phyloP scores from a whole-genome alignment of 2,888 invertebrate species.

The Eupithecia pulchellata region DNA sequence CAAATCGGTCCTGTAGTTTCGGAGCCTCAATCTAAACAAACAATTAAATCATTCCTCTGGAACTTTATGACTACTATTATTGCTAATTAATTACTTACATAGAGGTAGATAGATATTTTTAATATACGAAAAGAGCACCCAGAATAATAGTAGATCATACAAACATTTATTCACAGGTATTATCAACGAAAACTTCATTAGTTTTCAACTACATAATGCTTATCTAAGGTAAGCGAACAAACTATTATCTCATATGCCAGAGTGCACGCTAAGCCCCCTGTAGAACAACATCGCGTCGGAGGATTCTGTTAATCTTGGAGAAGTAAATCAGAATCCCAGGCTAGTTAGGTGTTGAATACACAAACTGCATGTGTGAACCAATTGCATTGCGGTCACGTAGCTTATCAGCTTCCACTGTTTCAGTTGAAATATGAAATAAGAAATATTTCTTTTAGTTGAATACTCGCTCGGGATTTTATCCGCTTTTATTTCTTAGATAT shows the following conservation, averaged over 20 bases:
- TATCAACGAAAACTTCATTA: not conserved
- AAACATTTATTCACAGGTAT: no score
- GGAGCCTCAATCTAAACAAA: no score
- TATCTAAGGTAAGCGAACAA: not conserved
- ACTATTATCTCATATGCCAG: not conserved
- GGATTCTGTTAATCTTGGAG: conserved; percentile 2
- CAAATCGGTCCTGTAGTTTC: no score
- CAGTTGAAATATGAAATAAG: not conserved
- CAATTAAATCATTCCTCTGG: no score
- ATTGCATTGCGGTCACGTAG: not conserved
- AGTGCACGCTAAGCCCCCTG: not conserved
- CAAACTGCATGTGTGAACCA: not conserved
- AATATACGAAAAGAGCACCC: no score
- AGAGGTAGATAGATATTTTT: no score
- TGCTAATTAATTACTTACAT: no score
- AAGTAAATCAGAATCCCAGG: not conserved
- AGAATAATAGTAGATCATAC: no score
- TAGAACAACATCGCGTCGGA: not conserved
- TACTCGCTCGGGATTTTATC: not conserved
- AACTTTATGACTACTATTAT: no score
- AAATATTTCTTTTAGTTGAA: no score
- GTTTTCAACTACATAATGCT: not conserved
- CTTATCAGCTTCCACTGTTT: not conserved
- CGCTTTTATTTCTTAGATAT: no score
- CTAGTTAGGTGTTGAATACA: not conserved